Conservation (phyloP, 2,888 invertebrate species). For the Zhuqinia jingwanae region DNA sequence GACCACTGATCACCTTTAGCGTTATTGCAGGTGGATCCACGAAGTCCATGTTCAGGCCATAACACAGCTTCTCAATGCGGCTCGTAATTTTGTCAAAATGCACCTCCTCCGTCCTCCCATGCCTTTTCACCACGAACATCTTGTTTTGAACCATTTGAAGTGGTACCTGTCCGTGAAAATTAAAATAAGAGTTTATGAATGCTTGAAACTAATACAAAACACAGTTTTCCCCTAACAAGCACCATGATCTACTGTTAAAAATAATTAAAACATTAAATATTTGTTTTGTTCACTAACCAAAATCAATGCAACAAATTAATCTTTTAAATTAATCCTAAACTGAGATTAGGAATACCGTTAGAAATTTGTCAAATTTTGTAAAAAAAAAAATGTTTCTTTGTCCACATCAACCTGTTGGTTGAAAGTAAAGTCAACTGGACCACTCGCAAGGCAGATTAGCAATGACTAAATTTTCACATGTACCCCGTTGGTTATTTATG, state of each 20-base stretch:
- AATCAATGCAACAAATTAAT: not conserved
- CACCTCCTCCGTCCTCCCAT: constrained; percentile 94
- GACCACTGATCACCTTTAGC: constrained; percentile 94
- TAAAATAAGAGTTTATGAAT: not conserved
- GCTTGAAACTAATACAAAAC: not conserved
- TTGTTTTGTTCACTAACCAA: not conserved
- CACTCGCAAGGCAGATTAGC: too few species aligned
- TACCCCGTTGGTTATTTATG: too few species aligned
- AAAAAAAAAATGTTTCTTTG: too few species aligned
- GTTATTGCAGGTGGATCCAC: constrained; percentile 96
- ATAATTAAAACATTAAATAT: not conserved
- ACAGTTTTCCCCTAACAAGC: too few species aligned
- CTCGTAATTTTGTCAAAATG: constrained; percentile 99
- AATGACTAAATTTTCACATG: too few species aligned
- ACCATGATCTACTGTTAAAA: too few species aligned
- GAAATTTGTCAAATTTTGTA: too few species aligned
- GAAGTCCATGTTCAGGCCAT: constrained; percentile 97
- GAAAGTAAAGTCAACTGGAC: too few species aligned
- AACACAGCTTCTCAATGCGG: constrained; percentile 96
- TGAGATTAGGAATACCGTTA: too few species aligned
- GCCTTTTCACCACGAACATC: constrained; percentile 81
- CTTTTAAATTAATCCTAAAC: too few species aligned
- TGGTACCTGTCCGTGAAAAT: not conserved
- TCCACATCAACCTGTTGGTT: too few species aligned
- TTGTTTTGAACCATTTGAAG: constrained; percentile 65